Base-by-base conservation (phyloP, 2,888 invertebrate genomes). In the Gastrophysa polygoni region DNA sequence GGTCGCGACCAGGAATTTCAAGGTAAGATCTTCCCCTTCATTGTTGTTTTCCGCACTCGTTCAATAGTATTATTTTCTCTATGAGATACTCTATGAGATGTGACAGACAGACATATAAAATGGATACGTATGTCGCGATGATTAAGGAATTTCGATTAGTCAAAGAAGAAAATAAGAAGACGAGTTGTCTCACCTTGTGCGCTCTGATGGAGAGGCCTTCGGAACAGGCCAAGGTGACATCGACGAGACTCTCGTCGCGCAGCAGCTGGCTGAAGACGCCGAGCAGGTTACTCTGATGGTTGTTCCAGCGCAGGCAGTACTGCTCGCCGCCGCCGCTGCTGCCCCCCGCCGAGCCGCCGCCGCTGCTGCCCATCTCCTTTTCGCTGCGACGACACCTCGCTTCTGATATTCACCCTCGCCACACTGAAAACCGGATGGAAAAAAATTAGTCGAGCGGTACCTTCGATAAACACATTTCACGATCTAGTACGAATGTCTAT, bases 291-390 rank as follows among this genome's bases (percentile, higher is more conserved):
- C 92, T 93, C 90, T 94, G 94, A 93, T 95, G 95, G 93, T 95
- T 95, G 90, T 95, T 95, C 95, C 95, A 95, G 92, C 95, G 93
- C 89, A 95, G 91, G 89, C 95, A 95, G 90, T 95, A 95, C 88
- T 95, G 95, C 92, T 95, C 94, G 93, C 94, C 94, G 91, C 93
- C 38, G 14, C 32, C 32, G 6, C 93, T 93, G 93, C 93, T 62
- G 66, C 68, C 63, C 63, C 63, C 59, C 57, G 60, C 65, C 56
- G 58, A 60, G 59, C 65, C 43, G 63, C 67, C 61, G 57, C 48
- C 60, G 61, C 67, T 63, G 21, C 54, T 38, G 38, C 38, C 38
- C 38, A 38, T 38, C 38, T n/a, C 38, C 32, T 32, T 8, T 32
- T 11, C 32, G 7, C 32, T 32, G 7, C 38, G 38, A n/a, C 38